Base-by-base conservation (phyloP, 30 jellyfish, hydroid and myxozoan genomes). In the Cassiopea andromeda region DNA sequence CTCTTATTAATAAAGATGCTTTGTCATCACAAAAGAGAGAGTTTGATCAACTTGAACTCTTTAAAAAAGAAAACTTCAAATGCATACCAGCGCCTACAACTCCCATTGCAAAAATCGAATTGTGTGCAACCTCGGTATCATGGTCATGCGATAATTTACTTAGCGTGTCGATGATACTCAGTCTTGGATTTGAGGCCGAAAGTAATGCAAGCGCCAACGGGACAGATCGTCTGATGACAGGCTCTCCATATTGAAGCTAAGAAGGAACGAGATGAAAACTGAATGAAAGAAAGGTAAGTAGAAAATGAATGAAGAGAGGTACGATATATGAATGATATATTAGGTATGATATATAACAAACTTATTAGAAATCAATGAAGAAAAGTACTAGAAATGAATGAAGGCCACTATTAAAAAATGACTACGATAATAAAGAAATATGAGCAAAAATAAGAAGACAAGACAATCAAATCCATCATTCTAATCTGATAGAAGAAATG, bases 41-140 rank as follows among this genome's bases (percentile, higher is more conserved):
- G 38, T 27, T 27, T 27, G 38, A 27, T 27, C 38, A 27, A 27
- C 38, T 27, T 27, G 38, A 27, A 27, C 38, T 27, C 38, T 27
- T 27, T 27, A 27, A 27, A 27, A 27, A 27, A 27, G 38, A 27
- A 27, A 27, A 27, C 38, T 27, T 27, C 38, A 27, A 27, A 27
- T 8, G 59, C 95, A 61, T 82, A 97, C 99, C 99, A 27, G 99
- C 99, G 44, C 99, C 99, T 19, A 97, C 98, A 5, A 97, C 87
- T 0, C 99, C 99, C 98, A 97, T 91, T n/a, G 99, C 99, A 78
- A 97, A 94, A 54, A 97, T 97, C 47, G 99, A 89, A 69, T 97
- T 97, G 76, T 91, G 97, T 6, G 99, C 98, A n/a, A 93, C 98
- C 85, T 93, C 98, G 69, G 93, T 82, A 75, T 97, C 99, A 79